phyloP scores from a whole-genome alignment of 1,140 invertebrate species.

The Samia ricini region DNA sequence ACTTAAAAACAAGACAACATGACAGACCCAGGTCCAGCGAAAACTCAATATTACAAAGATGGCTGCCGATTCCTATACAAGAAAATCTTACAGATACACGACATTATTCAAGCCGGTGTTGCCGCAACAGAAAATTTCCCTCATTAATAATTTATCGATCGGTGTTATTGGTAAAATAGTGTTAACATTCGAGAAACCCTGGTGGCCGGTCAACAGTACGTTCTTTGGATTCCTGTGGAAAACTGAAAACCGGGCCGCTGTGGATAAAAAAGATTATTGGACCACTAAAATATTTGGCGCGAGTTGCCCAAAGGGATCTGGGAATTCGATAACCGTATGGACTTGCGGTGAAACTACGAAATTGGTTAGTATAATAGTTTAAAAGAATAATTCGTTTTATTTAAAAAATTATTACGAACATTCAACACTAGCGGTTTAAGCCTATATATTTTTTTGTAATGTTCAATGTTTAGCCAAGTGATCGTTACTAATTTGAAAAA shows the following conservation, averaged over 20 bases:
- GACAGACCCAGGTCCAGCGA: too few species aligned
- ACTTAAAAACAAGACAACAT: too few species aligned
- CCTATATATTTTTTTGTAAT: too few species aligned
- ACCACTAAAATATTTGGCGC: conserved; percentile 24
- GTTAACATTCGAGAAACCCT: conserved; percentile 24
- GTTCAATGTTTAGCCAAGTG: too few species aligned
- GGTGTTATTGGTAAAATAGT: conserved; percentile 42
- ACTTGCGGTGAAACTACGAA: conserved; percentile 42
- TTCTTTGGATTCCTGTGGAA: conserved; percentile 29
- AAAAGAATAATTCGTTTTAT: neutral
- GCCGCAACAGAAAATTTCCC: conserved; percentile 27
- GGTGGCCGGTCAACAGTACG: conserved; percentile 17
- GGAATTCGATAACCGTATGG: conserved; percentile 35
- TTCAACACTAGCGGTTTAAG: too few species aligned
- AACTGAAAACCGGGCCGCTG: conserved; percentile 12
- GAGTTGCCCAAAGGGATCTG: conserved; percentile 14
- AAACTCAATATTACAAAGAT: too few species aligned
- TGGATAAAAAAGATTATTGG: conserved; percentile 20
- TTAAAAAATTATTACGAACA: too few species aligned
- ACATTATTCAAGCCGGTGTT: conserved; percentile 36
- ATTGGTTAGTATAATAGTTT: conserved; percentile 34
- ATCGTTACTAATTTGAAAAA: too few species aligned
- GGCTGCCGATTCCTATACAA: neutral
- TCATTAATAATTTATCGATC: conserved; percentile 31
- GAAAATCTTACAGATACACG: conserved; percentile 24